phyloP scores from a whole-genome alignment of 2,113 vertebrate species.

The Columba livia region DNA sequence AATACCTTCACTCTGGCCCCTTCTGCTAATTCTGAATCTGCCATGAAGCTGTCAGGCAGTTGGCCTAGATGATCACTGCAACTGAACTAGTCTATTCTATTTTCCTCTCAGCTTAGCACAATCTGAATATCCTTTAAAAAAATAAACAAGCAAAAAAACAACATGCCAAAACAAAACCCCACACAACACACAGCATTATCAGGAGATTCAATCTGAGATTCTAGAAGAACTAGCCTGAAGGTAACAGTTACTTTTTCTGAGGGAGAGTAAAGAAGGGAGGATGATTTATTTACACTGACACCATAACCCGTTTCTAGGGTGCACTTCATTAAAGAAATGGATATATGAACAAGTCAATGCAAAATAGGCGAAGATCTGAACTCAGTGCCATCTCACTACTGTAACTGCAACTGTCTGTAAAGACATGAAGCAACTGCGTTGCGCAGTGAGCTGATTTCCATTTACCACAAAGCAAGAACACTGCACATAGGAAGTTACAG shows the following conservation, averaged over 20 bases:
- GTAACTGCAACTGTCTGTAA: not conserved
- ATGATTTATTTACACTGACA: not conserved
- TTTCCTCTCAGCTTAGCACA: not conserved
- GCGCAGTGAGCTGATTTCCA: not conserved
- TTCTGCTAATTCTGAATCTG: not conserved
- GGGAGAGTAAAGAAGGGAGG: not conserved
- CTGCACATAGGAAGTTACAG: not conserved
- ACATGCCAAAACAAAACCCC: not conserved
- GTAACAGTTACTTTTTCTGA: not conserved
- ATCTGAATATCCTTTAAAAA: not conserved
- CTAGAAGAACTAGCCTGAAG: not conserved
- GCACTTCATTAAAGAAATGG: not conserved
- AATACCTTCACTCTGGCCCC: not conserved
- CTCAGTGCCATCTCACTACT: not conserved
- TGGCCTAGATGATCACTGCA: not conserved
- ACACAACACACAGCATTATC: not conserved
- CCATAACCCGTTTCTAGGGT: not conserved
- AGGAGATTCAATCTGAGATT: not conserved
- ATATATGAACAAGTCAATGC: not conserved
- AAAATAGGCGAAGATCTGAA: not conserved
- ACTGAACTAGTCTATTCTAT: not conserved
- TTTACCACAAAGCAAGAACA: not conserved
- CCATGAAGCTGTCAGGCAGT: not conserved
- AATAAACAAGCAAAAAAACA: not conserved
- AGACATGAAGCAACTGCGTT: accelerated